Conservation (phyloP, 1,140 invertebrate genomes). For the Trichonephila inaurata region DNA sequence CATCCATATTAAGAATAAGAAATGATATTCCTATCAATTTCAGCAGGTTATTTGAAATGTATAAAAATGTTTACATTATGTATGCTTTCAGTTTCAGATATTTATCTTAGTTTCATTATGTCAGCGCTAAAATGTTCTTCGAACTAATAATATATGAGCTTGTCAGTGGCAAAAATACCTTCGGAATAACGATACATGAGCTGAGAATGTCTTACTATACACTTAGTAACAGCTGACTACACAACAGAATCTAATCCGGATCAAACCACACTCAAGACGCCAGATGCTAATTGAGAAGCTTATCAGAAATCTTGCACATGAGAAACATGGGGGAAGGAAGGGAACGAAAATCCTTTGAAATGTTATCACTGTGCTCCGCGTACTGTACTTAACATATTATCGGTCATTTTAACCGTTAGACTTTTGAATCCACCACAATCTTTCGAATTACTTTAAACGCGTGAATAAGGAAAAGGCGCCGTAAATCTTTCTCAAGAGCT, state of each 20-base stretch:
- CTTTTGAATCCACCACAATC: neutral
- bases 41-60: too few species aligned
- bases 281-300: constrained; percentile 20
- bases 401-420: constrained; percentile 15
- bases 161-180: too few species aligned
- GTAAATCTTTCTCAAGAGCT: constrained; percentile 12
- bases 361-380: neutral
- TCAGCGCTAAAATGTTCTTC: too few species aligned
- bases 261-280: constrained; percentile 3
- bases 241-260: constrained; percentile 3
- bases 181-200: too few species aligned
- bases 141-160: too few species aligned
- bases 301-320: constrained; percentile 9
- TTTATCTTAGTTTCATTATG: too few species aligned
- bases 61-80: too few species aligned
- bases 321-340: neutral
- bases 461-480: neutral
- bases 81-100: too few species aligned
- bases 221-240: neutral
- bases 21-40: too few species aligned
- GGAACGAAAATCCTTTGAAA: neutral
- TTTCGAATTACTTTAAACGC: constrained; percentile 1
- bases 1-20: too few species aligned
- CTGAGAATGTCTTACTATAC: neutral
- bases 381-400: constrained; percentile 16